Evolutionary conservation across 2,797 vertebrate genomes (phyloP).

Genomic region (Falco cherrug): DNA sequence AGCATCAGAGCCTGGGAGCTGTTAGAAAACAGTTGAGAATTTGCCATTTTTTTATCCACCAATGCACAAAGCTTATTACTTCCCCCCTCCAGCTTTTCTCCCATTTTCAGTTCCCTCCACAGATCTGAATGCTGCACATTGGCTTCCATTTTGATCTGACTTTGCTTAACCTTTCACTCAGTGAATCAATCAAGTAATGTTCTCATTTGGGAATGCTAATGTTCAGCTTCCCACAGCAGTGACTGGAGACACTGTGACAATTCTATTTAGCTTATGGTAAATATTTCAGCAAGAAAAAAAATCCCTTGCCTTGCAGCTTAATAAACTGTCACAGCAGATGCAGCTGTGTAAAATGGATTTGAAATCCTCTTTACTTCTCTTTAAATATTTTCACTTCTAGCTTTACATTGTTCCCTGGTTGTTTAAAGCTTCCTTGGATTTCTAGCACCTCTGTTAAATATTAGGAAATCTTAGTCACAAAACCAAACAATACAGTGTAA

Average conservation of each 20-base stretch:
- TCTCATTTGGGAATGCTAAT: constrained; percentile 66
- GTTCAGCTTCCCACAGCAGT: constrained; percentile 40
- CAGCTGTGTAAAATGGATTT: constrained; percentile 54
- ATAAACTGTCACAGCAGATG: constrained; percentile 52
- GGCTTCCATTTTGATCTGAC: constrained; percentile 37
- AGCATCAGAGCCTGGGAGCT: background rate
- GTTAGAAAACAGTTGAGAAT: background rate
- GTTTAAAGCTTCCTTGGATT: constrained; percentile 32
- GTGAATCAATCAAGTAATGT: constrained; percentile 20
- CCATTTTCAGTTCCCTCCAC: background rate
- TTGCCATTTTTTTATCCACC: background rate
- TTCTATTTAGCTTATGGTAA: constrained; percentile 69
- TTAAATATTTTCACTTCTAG: constrained; percentile 48
- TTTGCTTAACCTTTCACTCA: constrained; percentile 41
- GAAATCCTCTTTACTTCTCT: constrained; percentile 52
- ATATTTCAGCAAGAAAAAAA: constrained; percentile 60
- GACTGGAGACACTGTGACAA: constrained; percentile 52
- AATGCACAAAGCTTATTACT: background rate
- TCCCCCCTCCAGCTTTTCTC: background rate
- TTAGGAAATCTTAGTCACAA: background rate
- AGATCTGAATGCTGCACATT: background rate
- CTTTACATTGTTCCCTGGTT: constrained; percentile 46
- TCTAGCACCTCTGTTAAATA: background rate
- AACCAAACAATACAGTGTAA: background rate
- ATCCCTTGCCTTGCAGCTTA: constrained; percentile 38